Evolutionary conservation across 1,140 invertebrate species (phyloP).

Genomic region (Drosophila pallidifrons): DNA sequence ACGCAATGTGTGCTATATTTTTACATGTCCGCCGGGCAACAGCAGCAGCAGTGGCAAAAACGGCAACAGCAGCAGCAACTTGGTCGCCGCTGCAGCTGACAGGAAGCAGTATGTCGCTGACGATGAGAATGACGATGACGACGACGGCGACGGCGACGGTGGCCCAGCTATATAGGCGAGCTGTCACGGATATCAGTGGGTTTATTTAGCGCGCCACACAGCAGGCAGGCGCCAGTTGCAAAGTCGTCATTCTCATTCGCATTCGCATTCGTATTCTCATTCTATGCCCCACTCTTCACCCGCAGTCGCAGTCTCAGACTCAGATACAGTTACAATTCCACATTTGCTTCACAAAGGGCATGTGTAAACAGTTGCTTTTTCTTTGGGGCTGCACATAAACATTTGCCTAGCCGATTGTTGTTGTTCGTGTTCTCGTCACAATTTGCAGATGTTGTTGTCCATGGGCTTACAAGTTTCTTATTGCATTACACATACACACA

Average conservation of each 20-base stretch:
- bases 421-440: slow-evolving; percentile 44
- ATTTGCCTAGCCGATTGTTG: slow-evolving; percentile 36
- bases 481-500: slow-evolving; percentile 59
- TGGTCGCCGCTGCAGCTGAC: slow-evolving; percentile 64
- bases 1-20: slow-evolving; percentile 78
- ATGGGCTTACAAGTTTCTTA: slow-evolving; percentile 76
- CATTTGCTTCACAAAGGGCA: slow-evolving; percentile 46
- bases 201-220: slow-evolving; percentile 69
- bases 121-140: slow-evolving; percentile 47
- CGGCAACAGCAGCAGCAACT: slow-evolving; percentile 1
- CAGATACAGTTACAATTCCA: neutral
- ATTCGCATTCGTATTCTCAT: neutral
- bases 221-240: slow-evolving; percentile 46
- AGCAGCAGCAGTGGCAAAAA: slow-evolving; percentile 29
- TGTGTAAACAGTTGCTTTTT: slow-evolving; percentile 48
- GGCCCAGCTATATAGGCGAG: slow-evolving; percentile 12
- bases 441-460: slow-evolving; percentile 67
- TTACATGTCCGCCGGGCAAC: slow-evolving; percentile 73
- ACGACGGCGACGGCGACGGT: slow-evolving; percentile 50
- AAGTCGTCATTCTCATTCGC: slow-evolving; percentile 18
- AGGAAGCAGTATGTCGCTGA: slow-evolving; percentile 70
- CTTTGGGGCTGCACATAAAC: slow-evolving; percentile 23
- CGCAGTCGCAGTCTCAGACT: neutral
- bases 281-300: neutral
- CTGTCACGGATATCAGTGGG: slow-evolving; percentile 48